Evolutionary conservation across 2,888 invertebrate genomes (phyloP), one percentile per base, ranked within the genome.

Genomic region (Chalcis sispes): DNA sequence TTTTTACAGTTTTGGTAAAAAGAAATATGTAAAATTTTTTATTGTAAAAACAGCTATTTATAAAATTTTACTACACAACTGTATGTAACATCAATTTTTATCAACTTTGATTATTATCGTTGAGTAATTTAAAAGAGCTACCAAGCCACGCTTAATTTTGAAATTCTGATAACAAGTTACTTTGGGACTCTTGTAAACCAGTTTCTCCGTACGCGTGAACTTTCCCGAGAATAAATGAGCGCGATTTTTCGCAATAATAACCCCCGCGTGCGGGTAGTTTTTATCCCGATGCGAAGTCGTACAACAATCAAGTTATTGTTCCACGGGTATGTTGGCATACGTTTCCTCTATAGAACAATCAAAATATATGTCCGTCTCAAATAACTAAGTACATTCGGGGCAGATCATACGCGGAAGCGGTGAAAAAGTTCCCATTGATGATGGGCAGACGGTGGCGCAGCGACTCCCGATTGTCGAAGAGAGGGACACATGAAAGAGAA

Each of bases 371-470:
- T 50, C 42, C 23, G 50, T 70, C 62, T 71, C 71, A 23, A 71
- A 62, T 71, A 54, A 62, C 71, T 69, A 58, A 50, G 52, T 52
- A 25, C 54, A 27, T 25, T n/a, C 32, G 23, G 1, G 18, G 50
- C 50, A 27, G 50, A 52, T 72, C 58, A 50, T 72, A 48, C 72
- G 58, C 72, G 59, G 32, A 50, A 70, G 66, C 20, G 15, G 66
- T 42, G 56, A 70, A 64, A 75, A 52, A 62, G 67, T 72, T 32
- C 67, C 72, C 67, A 71, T 52, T 71, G 71, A 66, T 62, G 66
- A 52, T 66, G 29, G 59, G 59, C 36, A 15, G 36, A n/a, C n/a
- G n/a, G n/a, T n/a, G n/a, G n/a, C 27, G 40, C 46, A 56, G 27
- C 29, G 48, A n/a, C n/a, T n/a, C 59, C 20, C 46, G 48, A 46